Percentiles rank a stretch among this genome's conserved stretches.
Conservation (phyloP, 2,113 vertebrate genomes). For the Nesogale talazaci region DNA sequence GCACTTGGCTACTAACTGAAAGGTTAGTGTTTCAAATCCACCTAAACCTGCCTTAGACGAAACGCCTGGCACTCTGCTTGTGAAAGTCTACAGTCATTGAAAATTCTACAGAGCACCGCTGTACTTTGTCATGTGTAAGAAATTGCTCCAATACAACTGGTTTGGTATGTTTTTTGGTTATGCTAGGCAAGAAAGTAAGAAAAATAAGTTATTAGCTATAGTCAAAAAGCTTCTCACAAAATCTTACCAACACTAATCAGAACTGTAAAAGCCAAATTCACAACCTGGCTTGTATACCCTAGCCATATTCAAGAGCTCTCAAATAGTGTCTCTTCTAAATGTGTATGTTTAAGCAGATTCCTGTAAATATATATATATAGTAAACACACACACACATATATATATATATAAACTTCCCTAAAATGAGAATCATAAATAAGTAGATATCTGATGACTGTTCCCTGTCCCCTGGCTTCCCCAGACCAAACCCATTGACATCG, state of each 20-base stretch:
- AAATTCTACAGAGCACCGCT: not conserved
- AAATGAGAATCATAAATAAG: not conserved
- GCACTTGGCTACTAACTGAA: not conserved
- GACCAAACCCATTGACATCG: no score
- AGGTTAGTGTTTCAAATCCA: not conserved
- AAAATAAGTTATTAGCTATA: not conserved
- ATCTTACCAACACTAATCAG: not conserved
- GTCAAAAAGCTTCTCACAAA: not conserved
- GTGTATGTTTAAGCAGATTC: not conserved
- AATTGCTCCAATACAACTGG: not conserved
- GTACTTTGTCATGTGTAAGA: not conserved
- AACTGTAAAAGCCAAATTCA: conserved; percentile 28
- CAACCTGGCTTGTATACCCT: not conserved
- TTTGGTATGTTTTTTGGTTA: not conserved
- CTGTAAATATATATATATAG: not conserved
- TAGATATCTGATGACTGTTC: not conserved
- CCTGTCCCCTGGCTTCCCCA: not conserved
- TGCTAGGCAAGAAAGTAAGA: not conserved
- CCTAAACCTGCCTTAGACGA: not conserved
- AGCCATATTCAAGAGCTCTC: not conserved
- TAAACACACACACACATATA: conserved; percentile 20
- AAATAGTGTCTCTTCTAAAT: not conserved
- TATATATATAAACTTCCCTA: not conserved
- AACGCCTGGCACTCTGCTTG: not conserved
- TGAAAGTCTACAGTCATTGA: not conserved